phyloP scores from a whole-genome alignment of 2,888 invertebrate genomes.

The Tenodera sinensis region DNA sequence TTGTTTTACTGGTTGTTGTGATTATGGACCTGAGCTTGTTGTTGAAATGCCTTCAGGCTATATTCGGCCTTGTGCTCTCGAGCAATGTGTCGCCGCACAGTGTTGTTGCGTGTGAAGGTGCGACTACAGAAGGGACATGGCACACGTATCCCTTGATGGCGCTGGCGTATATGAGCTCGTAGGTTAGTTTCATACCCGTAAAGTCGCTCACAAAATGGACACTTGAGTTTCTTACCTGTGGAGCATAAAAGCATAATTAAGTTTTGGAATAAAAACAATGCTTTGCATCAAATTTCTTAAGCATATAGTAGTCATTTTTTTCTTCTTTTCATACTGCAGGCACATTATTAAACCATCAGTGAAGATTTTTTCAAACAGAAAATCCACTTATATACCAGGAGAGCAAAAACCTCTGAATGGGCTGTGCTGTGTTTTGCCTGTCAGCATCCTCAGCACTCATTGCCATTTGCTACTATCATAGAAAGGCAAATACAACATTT shows the following conservation, averaged over 20 bases:
- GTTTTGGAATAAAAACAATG: background rate
- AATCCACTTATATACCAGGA: too few relatives aligned
- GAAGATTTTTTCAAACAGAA: too few relatives aligned
- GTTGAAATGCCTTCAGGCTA: constrained; percentile 62
- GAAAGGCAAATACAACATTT: too few relatives aligned
- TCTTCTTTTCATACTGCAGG: background rate
- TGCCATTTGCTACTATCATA: too few relatives aligned
- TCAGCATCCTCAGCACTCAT: too few relatives aligned
- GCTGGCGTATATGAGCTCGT: constrained; percentile 85
- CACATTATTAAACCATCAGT: too few relatives aligned
- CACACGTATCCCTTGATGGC: constrained; percentile 88
- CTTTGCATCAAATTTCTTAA: background rate
- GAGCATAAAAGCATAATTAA: background rate
- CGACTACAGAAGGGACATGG: constrained; percentile 88
- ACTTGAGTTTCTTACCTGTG: constrained; percentile 85
- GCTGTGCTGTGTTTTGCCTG: too few relatives aligned
- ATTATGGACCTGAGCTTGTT: constrained; percentile 55
- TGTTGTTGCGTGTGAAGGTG: constrained; percentile 89
- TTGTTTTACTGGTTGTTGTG: constrained; percentile 56
- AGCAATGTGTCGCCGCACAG: constrained; percentile 85
- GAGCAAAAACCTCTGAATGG: too few relatives aligned
- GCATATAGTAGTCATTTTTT: background rate
- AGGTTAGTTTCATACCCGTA: constrained; percentile 92
- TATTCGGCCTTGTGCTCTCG: constrained; percentile 79
- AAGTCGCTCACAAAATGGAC: constrained; percentile 86